Evolutionary conservation across 2,888 invertebrate species (phyloP), one percentile per base, ranked within the genome.

Genomic region (Theretra japonica): DNA sequence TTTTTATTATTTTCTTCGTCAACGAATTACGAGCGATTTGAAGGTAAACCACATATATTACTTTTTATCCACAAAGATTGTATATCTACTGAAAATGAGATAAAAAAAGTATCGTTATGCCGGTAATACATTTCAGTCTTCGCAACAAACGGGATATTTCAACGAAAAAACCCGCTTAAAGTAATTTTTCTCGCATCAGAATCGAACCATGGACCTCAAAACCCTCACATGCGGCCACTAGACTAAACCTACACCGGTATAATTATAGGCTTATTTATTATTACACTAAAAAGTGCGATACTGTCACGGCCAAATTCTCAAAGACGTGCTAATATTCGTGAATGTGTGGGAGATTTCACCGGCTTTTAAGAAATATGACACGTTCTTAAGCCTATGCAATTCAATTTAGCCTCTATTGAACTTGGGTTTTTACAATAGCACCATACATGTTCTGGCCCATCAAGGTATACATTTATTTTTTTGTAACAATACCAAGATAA

Each of bases 301-400:
- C 17, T 65, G 48, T 65, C 65, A 48, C 17, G 48, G 48, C 65
- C 65, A 48, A 41, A 33, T 41, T 17, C 21, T 21, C 23, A 41
- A 33, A 62, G 33, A 41, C n/a, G 6, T 48, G 48, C 65, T 65
- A 65, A 48, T 41, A 17, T 65, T 65, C 62, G 4, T 15, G 33
- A 30, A 33, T 30, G 8, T 60, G 33, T 60, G 60, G 2, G 8
- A 33, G 3, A n/a, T n/a, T 60, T 60, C 60, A n/a, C 60, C 25
- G 60, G n/a, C 30, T 33, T 19, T 60, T 30, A 30, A n/a, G 30
- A 33, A 21, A 60, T 1, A n/a, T 60, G 0, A 30, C n/a, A 60
- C 59, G 59, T 8, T 60, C 60, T n/a, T 17, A 60, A 33, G n/a
- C n/a, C n/a, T 33, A 33, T 60, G n/a, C 7, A 0, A 60, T 8